A percentile compares a stretch with the other conserved stretches of the same genome.
Evolutionary conservation across 2,888 invertebrate genomes (phyloP).

Genomic region (Xestia rhomboidea): DNA sequence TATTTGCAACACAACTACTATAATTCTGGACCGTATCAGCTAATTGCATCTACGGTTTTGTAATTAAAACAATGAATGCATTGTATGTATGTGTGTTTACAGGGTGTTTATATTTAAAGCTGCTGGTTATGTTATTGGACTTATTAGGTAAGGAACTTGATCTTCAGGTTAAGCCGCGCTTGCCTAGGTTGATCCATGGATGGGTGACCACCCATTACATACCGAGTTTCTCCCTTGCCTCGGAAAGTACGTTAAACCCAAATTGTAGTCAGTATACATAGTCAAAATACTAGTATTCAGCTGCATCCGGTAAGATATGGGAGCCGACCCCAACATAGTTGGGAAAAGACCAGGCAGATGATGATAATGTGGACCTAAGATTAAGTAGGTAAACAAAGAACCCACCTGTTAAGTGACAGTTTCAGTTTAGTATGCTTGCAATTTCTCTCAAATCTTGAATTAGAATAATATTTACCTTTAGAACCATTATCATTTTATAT

Average conservation of each 20-base stretch:
- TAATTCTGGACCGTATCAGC: conserved; percentile 57
- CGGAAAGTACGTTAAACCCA: background rate
- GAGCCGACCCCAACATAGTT: too few species aligned
- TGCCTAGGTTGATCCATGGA: background rate
- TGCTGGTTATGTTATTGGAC: background rate
- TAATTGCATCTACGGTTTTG: conserved; percentile 67
- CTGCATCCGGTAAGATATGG: too few species aligned
- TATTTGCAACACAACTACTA: conserved; percentile 51
- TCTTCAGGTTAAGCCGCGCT: background rate
- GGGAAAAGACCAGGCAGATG: too few species aligned
- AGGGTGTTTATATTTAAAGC: conserved; percentile 26
- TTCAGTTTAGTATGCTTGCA: too few species aligned
- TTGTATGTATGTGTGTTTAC: conserved; percentile 54
- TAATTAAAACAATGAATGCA: conserved; percentile 68
- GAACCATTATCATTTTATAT: background rate
- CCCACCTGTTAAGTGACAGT: too few species aligned
- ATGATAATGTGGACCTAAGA: too few species aligned
- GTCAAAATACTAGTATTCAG: too few species aligned
- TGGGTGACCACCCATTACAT: background rate
- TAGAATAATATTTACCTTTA: background rate
- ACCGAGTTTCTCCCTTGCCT: background rate
- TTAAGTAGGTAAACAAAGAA: too few species aligned
- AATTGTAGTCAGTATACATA: too few species aligned
- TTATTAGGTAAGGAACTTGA: background rate
- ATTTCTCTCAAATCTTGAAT: background rate